Percentiles rank a stretch among this genome's conserved stretches.
Conservation (phyloP, 2,113 vertebrate species). For the Pituophis catenifer region DNA sequence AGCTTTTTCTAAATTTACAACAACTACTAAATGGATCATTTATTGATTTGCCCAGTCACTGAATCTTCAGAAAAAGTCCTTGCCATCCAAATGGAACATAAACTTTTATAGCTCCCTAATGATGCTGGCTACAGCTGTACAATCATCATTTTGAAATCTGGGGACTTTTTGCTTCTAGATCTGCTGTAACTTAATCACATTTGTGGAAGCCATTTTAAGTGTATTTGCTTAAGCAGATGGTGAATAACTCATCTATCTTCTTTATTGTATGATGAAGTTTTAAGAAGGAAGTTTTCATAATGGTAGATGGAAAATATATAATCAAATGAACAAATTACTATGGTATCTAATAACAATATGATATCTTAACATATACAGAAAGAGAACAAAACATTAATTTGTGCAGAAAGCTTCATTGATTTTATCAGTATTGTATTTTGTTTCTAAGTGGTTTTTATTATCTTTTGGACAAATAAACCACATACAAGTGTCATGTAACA, state of each 20-base stretch:
- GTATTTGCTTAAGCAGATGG: conserved; percentile 73
- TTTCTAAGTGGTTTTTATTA: neutral
- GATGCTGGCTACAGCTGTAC: conserved; percentile 57
- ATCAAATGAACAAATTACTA: conserved; percentile 6
- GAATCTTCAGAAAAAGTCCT: conserved; percentile 57
- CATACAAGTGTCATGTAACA: neutral
- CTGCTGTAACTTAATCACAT: conserved; percentile 60
- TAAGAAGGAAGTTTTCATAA: conserved; percentile 57
- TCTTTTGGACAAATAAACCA: neutral
- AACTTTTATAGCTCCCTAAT: conserved; percentile 68
- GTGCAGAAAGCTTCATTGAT: neutral
- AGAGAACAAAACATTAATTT: neutral
- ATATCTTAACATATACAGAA: neutral
- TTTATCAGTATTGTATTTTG: conserved; percentile 8
- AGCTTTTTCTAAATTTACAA: conserved; percentile 55
- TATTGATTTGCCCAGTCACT: conserved; percentile 55
- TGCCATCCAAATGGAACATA: conserved; percentile 55
- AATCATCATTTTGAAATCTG: conserved; percentile 64
- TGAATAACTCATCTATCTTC: conserved; percentile 63
- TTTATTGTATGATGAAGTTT: conserved; percentile 65
- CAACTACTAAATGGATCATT: conserved; percentile 54
- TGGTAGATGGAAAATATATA: conserved; percentile 42
- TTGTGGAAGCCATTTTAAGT: conserved; percentile 64
- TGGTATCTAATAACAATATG: neutral
- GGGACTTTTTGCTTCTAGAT: conserved; percentile 51